phyloP scores from a whole-genome alignment of 2,113 vertebrate genomes.

The Grantiella picta region DNA sequence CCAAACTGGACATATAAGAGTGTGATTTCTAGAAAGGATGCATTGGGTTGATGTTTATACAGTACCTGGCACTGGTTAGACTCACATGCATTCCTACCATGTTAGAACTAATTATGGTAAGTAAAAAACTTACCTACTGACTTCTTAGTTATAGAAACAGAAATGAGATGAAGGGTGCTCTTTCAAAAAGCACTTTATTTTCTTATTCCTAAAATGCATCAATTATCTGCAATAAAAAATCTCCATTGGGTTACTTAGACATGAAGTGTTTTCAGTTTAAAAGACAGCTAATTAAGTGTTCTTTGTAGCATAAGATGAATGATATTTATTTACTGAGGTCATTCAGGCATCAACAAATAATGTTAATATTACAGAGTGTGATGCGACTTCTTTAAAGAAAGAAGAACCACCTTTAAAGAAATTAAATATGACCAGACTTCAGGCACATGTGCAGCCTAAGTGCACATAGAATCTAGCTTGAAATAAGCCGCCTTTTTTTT shows the following conservation, averaged over 20 bases:
- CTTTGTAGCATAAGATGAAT: neutral
- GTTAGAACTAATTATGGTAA: neutral
- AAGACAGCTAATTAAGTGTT: neutral
- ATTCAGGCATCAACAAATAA: neutral
- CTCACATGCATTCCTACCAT: neutral
- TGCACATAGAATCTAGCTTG: neutral
- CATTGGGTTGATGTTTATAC: neutral
- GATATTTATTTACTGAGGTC: slow-evolving; percentile 10
- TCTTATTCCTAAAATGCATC: neutral
- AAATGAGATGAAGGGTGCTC: neutral
- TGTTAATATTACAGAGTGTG: neutral
- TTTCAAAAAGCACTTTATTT: neutral
- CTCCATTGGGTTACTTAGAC: neutral
- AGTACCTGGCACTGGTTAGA: neutral
- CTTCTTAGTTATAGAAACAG: neutral
- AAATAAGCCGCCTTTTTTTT: neutral
- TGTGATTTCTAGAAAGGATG: neutral
- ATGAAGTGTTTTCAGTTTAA: neutral
- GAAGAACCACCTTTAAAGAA: neutral
- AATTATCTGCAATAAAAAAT: neutral
- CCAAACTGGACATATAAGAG: neutral
- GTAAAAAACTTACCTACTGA: neutral
- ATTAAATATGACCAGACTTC: neutral
- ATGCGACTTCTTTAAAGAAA: neutral
- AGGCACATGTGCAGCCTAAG: neutral